Evolutionary conservation across 2,888 invertebrate species (phyloP).

Genomic region (Hirtodrosophila trivittata): DNA sequence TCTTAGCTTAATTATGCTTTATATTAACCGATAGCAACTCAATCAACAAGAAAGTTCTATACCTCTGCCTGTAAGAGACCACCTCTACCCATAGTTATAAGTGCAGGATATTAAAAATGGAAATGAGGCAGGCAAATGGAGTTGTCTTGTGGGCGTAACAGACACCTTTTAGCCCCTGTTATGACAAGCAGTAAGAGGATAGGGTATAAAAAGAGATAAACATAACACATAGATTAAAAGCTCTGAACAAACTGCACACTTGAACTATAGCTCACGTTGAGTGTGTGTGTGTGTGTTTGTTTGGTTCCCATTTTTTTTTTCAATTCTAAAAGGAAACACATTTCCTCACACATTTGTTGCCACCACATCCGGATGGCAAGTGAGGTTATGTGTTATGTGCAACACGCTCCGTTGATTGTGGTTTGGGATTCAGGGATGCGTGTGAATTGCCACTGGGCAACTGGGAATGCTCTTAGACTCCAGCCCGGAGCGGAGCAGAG

Average conservation of each 20-base stretch:
- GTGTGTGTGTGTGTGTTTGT: conserved; percentile 12
- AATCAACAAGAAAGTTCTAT: too few relatives aligned
- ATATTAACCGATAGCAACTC: too few relatives aligned
- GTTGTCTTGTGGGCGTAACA: too few relatives aligned
- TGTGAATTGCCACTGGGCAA: conserved; percentile 22
- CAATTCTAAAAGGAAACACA: conserved; percentile 29
- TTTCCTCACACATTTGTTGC: conserved; percentile 52
- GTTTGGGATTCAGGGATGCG: conserved; percentile 23
- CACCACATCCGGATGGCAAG: conserved; percentile 55
- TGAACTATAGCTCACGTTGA: conserved; percentile 22
- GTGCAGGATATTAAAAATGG: too few relatives aligned
- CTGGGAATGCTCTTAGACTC: conserved; percentile 6
- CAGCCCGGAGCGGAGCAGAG: not conserved
- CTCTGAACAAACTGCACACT: conserved; percentile 49
- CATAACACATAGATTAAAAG: conserved; percentile 37
- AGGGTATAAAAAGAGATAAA: conserved; percentile 2
- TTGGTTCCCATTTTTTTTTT: not conserved
- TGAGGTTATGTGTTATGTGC: conserved; percentile 50
- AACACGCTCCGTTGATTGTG: conserved; percentile 44
- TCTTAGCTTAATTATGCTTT: too few relatives aligned
- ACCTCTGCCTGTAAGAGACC: too few relatives aligned
- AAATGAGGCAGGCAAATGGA: too few relatives aligned
- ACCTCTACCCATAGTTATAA: too few relatives aligned
- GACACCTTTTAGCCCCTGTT: too few relatives aligned
- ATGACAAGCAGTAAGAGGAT: too few relatives aligned